Evolutionary conservation across 2,888 invertebrate genomes (phyloP).

Genomic region (Zygogramma bicolorata): DNA sequence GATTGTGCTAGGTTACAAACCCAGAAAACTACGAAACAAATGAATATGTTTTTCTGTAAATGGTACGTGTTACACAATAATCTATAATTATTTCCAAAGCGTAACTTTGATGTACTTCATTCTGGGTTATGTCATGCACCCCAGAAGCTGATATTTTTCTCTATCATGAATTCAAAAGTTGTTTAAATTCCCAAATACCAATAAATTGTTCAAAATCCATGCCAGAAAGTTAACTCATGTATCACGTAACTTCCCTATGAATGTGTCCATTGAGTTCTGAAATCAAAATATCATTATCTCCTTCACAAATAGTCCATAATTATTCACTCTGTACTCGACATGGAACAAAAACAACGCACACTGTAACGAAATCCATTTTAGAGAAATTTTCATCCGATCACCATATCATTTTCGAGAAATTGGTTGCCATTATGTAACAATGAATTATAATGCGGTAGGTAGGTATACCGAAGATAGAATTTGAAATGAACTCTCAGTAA

Average conservation of each 20-base stretch:
- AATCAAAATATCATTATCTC: not conserved
- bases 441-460: constrained; percentile 21
- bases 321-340: not conserved
- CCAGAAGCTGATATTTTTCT: too few species aligned
- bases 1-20: too few species aligned
- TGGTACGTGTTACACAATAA: too few species aligned
- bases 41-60: too few species aligned
- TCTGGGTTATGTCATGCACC: too few species aligned
- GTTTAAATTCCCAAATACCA: too few species aligned
- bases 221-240: too few species aligned
- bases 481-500: not conserved
- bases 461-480: not conserved
- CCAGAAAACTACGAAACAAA: too few species aligned
- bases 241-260: not conserved
- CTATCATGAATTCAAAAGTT: too few species aligned
- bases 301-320: not conserved
- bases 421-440: constrained; percentile 30
- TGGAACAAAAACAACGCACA: constrained; percentile 1
- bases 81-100: too few species aligned
- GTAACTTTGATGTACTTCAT: too few species aligned
- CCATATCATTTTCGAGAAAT: constrained; percentile 31
- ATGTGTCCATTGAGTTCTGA: not conserved
- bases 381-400: constrained; percentile 23
- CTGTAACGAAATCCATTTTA: constrained; percentile 11
- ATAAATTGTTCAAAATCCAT: too few species aligned